Conservation (phyloP, 1,140 invertebrate genomes). For the Drosophila biarmipes region DNA sequence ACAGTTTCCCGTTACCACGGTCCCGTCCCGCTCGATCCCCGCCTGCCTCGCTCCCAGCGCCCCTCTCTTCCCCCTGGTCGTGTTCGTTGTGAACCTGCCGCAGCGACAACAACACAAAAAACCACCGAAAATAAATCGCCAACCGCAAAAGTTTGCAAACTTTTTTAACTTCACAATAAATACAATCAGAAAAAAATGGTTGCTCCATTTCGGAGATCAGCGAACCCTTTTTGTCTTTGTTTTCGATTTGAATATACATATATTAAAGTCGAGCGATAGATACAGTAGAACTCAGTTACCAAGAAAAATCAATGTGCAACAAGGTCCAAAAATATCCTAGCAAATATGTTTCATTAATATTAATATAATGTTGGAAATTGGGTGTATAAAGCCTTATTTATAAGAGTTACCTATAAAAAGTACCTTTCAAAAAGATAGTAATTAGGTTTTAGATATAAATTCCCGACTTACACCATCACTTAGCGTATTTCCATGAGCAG, state of each 20-base stretch:
- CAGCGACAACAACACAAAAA: conserved; percentile 35
- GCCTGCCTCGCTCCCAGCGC: too few species aligned
- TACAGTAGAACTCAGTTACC: conserved; percentile 3
- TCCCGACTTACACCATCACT: too few species aligned
- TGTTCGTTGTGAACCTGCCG: conserved; percentile 69
- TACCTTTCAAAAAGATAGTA: too few species aligned
- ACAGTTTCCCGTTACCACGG: conserved; percentile 41
- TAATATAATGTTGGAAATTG: too few species aligned
- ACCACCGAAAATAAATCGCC: conserved; percentile 53
- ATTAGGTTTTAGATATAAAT: too few species aligned
- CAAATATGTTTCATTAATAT: neutral
- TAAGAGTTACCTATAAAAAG: too few species aligned
- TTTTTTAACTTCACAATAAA: conserved; percentile 39
- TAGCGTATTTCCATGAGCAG: neutral
- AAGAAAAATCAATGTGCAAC: neutral
- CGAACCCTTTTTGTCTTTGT: conserved; percentile 39
- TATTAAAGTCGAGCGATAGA: neutral
- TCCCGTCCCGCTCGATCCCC: neutral
- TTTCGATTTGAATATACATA: conserved; percentile 18
- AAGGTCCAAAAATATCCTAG: neutral
- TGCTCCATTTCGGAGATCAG: conserved; percentile 47
- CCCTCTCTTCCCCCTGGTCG: conserved; percentile 18
- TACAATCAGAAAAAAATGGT: conserved; percentile 15
- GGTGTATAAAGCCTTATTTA: too few species aligned
- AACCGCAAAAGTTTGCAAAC: conserved; percentile 50